Evolutionary conservation across 2,113 vertebrate genomes (phyloP), one percentile per base, ranked within the genome.

Genomic region (Tragelaphus imberbis): DNA sequence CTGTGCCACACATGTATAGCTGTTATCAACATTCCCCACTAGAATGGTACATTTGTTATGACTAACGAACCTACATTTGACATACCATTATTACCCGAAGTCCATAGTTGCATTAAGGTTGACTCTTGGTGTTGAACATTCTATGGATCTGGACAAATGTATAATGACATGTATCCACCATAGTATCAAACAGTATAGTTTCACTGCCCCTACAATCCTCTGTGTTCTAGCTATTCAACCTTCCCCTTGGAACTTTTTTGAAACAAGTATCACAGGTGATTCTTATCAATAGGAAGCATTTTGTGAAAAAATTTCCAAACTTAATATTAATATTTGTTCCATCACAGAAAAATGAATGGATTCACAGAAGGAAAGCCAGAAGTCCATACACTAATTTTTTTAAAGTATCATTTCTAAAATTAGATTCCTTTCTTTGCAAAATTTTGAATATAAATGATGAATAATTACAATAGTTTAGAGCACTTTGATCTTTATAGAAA

Each of bases 351-450:
- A 91, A 84, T 17, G 44, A n/a, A 81, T 84, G 15, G n/a, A 77
- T 15, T 63, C 51, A 63, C 3, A 77, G 61, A 90, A 92, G 5
- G 61, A 89, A 93, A 96, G 44, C 9, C 68, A 53, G 25, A 63
- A 91, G 71, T 30, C 21, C 17, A 61, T 82, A 15, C 1, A 12
- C 23, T 86, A 89, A 87, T 40, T 95, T 84, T 96, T 92, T 9
- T 16, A 84, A 96, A 86, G 30, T 55, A 89, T 90, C 47, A 93
- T 87, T 59, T 47, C 91, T 91, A 81, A 95, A 93, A 58, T 36
- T 95, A 55, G 2, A 92, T 80, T 93, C 51, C 53, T 84, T 47
- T 91, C 58, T 96, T 84, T 61, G 19, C 75, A 44, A 97, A 96
- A 95, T 79, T 93, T 77, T 91, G 28, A 91, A 71, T 40, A 55